phyloP scores from a whole-genome alignment of 1,140 invertebrate species.

The Trichogramma pretiosum region DNA sequence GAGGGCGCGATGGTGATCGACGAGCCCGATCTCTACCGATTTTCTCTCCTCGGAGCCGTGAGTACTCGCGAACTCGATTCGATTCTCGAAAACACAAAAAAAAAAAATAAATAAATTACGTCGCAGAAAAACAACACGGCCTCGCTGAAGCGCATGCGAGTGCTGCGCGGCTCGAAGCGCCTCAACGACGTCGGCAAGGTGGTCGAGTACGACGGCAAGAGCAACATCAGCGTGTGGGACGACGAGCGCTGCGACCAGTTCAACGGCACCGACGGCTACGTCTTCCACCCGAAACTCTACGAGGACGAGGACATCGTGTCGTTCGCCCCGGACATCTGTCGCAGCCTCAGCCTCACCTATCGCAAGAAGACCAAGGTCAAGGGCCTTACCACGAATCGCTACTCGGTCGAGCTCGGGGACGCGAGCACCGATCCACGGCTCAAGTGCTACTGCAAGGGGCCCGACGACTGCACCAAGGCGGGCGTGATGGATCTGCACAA shows the following conservation, averaged over 20 bases:
- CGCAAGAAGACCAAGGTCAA: constrained; percentile 3
- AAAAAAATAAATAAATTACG: background rate
- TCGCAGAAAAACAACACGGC: constrained; percentile 18
- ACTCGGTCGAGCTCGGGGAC: constrained; percentile 61
- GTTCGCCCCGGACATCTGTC: constrained; percentile 55
- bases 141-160: background rate
- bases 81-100: background rate
- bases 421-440: constrained; percentile 54
- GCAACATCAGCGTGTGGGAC: constrained; percentile 49
- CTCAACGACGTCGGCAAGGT: constrained; percentile 56
- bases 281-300: constrained; percentile 59
- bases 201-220: constrained; percentile 50
- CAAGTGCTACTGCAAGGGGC: constrained; percentile 64
- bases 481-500: constrained; percentile 63
- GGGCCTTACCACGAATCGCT: constrained; percentile 58
- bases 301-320: constrained; percentile 50
- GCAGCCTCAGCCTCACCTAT: constrained; percentile 28
- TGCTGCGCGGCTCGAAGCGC: constrained; percentile 48
- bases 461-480: constrained; percentile 58
- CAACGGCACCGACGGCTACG: constrained; percentile 60
- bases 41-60: constrained; percentile 25
- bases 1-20: constrained; percentile 19
- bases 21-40: constrained; percentile 22
- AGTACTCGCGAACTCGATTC: background rate
- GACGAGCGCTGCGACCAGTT: constrained; percentile 54